Conservation (phyloP, 2,797 vertebrate species). For the Eidolon dupreanum region DNA sequence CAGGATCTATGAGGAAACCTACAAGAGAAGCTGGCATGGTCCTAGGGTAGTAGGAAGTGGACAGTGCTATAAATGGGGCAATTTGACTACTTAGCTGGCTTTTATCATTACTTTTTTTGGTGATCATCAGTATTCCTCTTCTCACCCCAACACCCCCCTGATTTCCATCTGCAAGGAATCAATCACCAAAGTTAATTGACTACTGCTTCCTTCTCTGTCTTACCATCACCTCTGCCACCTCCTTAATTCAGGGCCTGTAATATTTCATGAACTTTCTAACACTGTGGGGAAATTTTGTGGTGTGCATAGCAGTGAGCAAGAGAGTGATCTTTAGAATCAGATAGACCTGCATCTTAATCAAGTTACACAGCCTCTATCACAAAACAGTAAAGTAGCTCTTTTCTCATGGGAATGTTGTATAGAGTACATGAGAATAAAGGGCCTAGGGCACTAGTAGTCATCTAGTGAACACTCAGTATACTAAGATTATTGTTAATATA, state of each 20-base stretch:
- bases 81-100: neutral
- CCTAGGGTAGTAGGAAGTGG: neutral
- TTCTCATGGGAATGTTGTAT: neutral
- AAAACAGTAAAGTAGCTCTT: neutral
- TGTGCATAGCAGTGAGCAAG: neutral
- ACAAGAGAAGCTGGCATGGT: fast-evolving
- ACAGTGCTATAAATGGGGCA: neutral
- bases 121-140: neutral
- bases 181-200: neutral
- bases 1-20: slow-evolving; percentile 35
- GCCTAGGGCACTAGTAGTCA: neutral
- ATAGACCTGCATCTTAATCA: neutral
- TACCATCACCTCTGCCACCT: neutral
- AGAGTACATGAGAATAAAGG: neutral
- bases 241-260: neutral
- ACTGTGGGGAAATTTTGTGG: fast-evolving
- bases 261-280: neutral
- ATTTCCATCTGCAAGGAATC: neutral
- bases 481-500: neutral
- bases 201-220: neutral
- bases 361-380: neutral
- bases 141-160: no score
- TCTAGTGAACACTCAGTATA: neutral
- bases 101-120: neutral
- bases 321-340: neutral